Base-by-base conservation (phyloP, 2,797 vertebrate species). In the Scolopax bukidnonensis region DNA sequence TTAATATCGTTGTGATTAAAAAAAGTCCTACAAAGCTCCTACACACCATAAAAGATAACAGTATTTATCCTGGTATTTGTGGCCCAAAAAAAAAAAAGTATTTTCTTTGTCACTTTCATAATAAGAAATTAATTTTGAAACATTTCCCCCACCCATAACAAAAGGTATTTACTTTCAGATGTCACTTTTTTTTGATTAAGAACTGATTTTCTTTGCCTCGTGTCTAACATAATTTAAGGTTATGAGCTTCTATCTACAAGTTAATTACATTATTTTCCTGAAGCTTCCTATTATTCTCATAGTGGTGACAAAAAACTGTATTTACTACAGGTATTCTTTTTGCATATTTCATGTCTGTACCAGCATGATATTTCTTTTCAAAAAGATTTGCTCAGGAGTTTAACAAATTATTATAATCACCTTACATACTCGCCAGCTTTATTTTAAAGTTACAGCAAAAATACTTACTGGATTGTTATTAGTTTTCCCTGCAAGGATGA, bases 401-500 rank as follows among this genome's bases (percentile, higher is more conserved):
- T n/a, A 89, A 41, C 36, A 84, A 71, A 59, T 73, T 41, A 57
- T 57, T 76, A 41, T 51, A 50, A 74, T n/a, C 40, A 86, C 28
- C 12, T 79, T 57, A 54, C 1, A 28, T 14, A 30, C 24, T 41
- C 73, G 27, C 11, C 36, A 84, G 67, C 24, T 86, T 89, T 63
- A 70, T 4, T 16, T n/a, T 15, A 21, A 84, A 48, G 23, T 28
- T 30, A 90, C 19, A 41, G 68, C 19, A 56, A 23, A 78, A 56
- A 38, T 90, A 97, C 99, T 96, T 98, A 99, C 99, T 92, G 99
- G 98, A 54, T 98, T 98, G 93, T 98, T 99, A 98, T 96, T 99
- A 96, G 99, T 98, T 97, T 99, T 99, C 93, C 99, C 99, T 1
- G 99, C 99, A 63, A 99, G 98, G 95, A 99, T 99, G 96, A 99